phyloP scores from a whole-genome alignment of 1,140 invertebrate genomes.

The Teleogryllus occipitalis region DNA sequence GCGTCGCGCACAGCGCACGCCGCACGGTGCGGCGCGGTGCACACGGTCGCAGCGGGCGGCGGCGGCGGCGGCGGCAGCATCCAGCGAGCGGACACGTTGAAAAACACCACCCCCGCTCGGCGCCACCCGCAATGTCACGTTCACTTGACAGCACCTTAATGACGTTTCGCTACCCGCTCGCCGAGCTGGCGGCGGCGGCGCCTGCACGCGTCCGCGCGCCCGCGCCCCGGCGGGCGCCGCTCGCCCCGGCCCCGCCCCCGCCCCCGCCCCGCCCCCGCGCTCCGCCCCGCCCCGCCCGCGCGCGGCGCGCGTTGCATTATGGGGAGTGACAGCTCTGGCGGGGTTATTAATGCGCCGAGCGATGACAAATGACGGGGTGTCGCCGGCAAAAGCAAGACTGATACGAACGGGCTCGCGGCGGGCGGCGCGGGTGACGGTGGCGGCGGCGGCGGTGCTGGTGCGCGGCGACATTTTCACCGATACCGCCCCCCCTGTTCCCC shows the following conservation, averaged over 20 bases:
- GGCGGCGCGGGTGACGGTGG: no score
- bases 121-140: constrained; percentile 16
- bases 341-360: constrained; percentile 20
- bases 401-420: constrained; percentile 11
- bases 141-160: constrained; percentile 22
- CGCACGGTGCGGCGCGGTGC: no score
- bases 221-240: not conserved
- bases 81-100: not conserved
- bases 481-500: no score
- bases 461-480: no score
- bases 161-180: constrained; percentile 16
- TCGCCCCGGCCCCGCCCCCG: not conserved
- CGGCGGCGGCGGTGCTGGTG: no score
- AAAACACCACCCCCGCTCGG: constrained; percentile 7
- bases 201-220: not conserved
- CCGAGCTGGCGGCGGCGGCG: not conserved
- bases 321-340: constrained; percentile 17
- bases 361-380: constrained; percentile 22
- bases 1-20: no score
- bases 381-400: constrained; percentile 23
- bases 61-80: no score
- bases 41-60: no score
- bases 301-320: constrained; percentile 10
- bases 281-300: constrained; percentile 6
- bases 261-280: not conserved